Percentiles rank a stretch among this genome's conserved stretches.
Evolutionary conservation across 37 sponge, comb jelly and placozoan species (phyloP).

Genomic region (Agelas oroides): DNA sequence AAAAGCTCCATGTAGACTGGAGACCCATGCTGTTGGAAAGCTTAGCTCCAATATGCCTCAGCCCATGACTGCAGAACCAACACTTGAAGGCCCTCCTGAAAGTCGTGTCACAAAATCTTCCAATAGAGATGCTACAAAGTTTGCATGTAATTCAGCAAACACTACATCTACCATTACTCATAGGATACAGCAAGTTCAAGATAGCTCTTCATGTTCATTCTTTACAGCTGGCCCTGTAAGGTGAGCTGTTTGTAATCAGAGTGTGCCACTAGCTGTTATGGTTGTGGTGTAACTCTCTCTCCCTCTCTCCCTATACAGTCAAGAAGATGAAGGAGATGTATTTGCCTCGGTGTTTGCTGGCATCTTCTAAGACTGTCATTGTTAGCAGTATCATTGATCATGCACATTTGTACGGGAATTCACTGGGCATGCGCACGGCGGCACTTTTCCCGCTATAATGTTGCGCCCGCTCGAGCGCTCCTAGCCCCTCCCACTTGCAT

Average conservation of each 20-base stretch:
- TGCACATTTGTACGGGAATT: neutral
- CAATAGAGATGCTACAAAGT: no score
- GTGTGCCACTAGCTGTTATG: neutral
- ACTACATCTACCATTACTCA: neutral
- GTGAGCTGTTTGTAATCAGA: neutral
- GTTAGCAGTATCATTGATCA: neutral
- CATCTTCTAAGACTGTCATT: slow-evolving; percentile 23
- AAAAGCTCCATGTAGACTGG: neutral
- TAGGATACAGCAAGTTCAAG: neutral
- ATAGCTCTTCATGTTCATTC: slow-evolving; percentile 4
- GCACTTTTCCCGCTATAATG: no score
- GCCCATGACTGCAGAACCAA: no score
- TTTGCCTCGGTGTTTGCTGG: slow-evolving; percentile 53
- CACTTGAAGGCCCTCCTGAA: no score
- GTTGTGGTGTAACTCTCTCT: neutral
- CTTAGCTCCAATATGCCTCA: no score
- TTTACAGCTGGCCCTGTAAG: slow-evolving; percentile 42
- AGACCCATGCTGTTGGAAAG: neutral
- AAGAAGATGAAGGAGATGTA: slow-evolving; percentile 40
- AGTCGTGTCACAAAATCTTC: no score
- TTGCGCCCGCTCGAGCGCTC: no score
- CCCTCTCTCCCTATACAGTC: neutral
- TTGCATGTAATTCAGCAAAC: no score
- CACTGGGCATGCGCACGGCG: no score
- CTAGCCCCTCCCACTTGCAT: no score